Conservation (phyloP, 2,888 invertebrate genomes). For the Aporophyla lueneburgensis region DNA sequence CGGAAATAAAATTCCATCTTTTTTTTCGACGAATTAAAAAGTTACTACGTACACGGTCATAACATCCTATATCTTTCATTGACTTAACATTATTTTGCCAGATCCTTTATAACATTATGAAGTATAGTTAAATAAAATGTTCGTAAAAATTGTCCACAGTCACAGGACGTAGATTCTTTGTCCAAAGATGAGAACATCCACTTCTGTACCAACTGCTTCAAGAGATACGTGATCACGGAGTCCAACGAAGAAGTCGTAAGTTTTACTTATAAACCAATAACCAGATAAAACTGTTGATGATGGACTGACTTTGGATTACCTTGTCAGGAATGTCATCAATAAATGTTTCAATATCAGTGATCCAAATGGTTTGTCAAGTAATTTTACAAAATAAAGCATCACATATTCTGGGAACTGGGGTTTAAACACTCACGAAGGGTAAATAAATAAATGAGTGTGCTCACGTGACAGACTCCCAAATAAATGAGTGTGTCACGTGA, state of each 20-base stretch:
- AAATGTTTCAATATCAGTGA: neutral
- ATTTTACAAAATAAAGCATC: neutral
- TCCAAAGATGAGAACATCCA: constrained; percentile 76
- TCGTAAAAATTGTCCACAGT: constrained; percentile 64
- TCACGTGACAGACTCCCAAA: no score
- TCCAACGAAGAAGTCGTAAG: constrained; percentile 82
- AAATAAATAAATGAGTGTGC: no score
- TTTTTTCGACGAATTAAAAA: neutral
- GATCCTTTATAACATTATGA: neutral
- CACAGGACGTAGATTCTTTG: constrained; percentile 61
- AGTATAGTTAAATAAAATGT: neutral
- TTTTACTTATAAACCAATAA: constrained; percentile 32
- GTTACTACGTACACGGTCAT: neutral
- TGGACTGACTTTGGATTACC: neutral
- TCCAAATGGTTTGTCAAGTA: neutral
- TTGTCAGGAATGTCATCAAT: neutral
- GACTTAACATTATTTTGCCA: neutral
- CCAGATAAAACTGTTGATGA: neutral
- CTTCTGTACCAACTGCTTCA: constrained; percentile 88
- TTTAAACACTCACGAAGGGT: no score
- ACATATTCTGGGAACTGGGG: neutral
- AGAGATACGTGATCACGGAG: constrained; percentile 79
- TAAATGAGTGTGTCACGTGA: no score
- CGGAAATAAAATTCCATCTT: no score
- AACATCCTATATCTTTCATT: neutral